Percentiles rank a stretch among this genome's conserved stretches.
These are phyloP conservation scores for Melanchra persicariae DNA, from an alignment of 2,888 invertebrate genomes.

Conservation along the genomic window DNA sequence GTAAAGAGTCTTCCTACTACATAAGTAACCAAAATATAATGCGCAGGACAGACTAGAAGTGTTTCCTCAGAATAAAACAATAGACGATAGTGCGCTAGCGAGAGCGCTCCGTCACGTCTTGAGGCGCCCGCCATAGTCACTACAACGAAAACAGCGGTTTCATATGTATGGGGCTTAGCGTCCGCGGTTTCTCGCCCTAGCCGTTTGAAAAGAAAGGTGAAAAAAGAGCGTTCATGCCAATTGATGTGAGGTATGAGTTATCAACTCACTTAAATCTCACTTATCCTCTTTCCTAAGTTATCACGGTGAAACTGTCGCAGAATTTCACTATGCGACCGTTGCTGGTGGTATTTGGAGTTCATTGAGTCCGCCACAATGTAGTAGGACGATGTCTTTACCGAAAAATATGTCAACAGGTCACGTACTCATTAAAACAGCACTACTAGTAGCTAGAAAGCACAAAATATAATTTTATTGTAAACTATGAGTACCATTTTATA, in stretches of 20 bases:
- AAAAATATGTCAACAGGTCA: not conserved
- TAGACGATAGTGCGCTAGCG: not conserved
- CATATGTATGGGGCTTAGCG: too few species aligned
- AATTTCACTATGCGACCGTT: not conserved
- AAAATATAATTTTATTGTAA: constrained; percentile 52
- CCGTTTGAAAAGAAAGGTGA: too few species aligned
- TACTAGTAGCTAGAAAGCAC: constrained; percentile 47
- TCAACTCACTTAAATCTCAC: too few species aligned
- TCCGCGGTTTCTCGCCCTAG: too few species aligned
- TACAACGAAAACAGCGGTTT: too few species aligned
- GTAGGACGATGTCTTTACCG: constrained; percentile 1
- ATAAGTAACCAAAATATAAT: too few species aligned
- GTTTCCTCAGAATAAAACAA: not conserved
- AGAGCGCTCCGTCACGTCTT: not conserved
- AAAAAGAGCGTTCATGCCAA: too few species aligned
- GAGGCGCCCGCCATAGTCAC: not conserved
- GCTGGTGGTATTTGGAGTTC: too few species aligned
- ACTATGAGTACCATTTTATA: constrained; percentile 40
- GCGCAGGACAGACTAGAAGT: not conserved
- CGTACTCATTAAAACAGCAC: constrained; percentile 11
- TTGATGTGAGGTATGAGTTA: too few species aligned
- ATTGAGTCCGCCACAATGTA: not conserved
- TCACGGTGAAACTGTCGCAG: too few species aligned
- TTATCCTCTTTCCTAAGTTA: too few species aligned
- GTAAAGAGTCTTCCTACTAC: not conserved